These are phyloP conservation scores for Apamea sordens DNA, from an alignment of 2,888 invertebrate genomes.

Conservation along the genomic window DNA sequence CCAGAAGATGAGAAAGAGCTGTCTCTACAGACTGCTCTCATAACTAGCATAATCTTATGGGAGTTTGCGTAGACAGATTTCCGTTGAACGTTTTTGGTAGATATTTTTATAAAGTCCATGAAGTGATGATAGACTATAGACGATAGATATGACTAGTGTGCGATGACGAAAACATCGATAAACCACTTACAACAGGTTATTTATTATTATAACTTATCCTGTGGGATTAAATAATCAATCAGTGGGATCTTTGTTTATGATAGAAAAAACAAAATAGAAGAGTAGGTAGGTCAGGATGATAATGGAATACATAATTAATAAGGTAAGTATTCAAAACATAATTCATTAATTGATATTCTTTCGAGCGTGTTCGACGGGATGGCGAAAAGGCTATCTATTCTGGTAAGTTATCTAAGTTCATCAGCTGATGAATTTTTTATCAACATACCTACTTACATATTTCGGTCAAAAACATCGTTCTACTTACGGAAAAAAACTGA, in stretches of 20 bases:
- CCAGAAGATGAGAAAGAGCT: neutral
- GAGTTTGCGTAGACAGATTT: neutral
- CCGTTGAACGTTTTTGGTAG: no score
- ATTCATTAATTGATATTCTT: neutral
- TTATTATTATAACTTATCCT: neutral
- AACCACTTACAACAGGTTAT: conserved; percentile 3
- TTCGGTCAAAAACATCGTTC: neutral
- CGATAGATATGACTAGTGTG: no score
- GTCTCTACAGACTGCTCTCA: neutral
- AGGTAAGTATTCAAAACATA: conserved; percentile 12
- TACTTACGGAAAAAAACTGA: neutral
- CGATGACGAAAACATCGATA: conserved; percentile 5
- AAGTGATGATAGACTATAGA: no score
- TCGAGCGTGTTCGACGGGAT: neutral
- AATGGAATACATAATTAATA: conserved; percentile 21
- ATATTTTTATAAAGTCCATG: neutral
- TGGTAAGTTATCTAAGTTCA: neutral
- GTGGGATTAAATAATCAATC: neutral
- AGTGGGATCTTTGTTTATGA: neutral
- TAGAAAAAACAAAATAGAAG: neutral
- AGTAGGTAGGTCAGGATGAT: neutral
- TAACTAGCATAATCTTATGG: neutral
- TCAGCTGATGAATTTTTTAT: conserved; percentile 1
- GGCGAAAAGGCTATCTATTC: neutral
- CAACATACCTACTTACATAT: neutral